Base-by-base conservation (phyloP, 2,888 invertebrate genomes). In the Andrena dorsata region DNA sequence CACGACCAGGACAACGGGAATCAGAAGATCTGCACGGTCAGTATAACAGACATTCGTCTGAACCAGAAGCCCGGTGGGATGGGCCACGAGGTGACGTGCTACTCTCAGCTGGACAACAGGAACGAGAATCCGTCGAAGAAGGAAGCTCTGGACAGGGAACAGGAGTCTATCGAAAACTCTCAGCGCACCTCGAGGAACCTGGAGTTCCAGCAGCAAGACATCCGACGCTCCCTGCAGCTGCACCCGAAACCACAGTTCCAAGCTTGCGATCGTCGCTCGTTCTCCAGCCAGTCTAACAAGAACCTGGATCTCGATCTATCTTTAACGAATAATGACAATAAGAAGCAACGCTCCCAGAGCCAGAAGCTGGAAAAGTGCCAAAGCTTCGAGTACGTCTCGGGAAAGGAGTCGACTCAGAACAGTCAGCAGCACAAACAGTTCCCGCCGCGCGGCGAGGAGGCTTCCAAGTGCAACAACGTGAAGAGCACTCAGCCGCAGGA, bases 371-470 rank as follows among this genome's bases (percentile, higher is more conserved):
- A 90, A 63, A 82, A 83, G 80, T 83, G 90, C 85, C 91, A 89
- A 65, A 88, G 80, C 53, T 91, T 88, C 26, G 88, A 86, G 10
- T 87, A 89, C 35, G 89, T 87, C 76, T 87, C 91, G 1, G 88
- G 89, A 47, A 91, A 91, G 70, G 89, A 89, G 53, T 82, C 86
- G 26, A 70, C 65, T 56, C 75, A 81, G 20, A 88, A 77, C 61
- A 84, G 80, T 53, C 89, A 88, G 13, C 85, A 87, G 74, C 88
- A 86, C 20, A 91, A 91, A 73, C 92, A 92, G 71, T 83, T 89
- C 32, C 47, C 90, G 2, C 87, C 91, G 41, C 88, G 87, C 60
- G 60, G 69, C 5, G 89, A 90, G 2, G 88, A 91, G 16, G 82
- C 85, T 8, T 76, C 88, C 0, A 85, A 90, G 41, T 88, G 88